A percentile compares a stretch with the other conserved stretches of the same genome.
Evolutionary conservation across 1,140 invertebrate genomes (phyloP).

Genomic region (Oryzaephilus surinamensis): DNA sequence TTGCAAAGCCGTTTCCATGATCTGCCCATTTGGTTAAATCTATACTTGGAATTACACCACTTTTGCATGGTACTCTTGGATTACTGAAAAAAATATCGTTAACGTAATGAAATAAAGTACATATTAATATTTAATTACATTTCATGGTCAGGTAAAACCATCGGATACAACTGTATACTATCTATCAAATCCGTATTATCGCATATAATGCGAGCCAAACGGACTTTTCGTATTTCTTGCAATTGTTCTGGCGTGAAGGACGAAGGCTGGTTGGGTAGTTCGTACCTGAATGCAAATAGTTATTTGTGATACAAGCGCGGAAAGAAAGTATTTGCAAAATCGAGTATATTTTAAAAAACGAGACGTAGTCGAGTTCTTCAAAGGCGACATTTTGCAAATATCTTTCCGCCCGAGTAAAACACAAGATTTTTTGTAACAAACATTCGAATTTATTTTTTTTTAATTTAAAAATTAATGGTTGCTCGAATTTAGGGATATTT

Average conservation of each 20-base stretch:
- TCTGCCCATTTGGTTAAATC: conserved; percentile 85
- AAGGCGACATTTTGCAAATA: too few species aligned
- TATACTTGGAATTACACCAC: conserved; percentile 72
- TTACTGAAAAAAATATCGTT: conserved; percentile 51
- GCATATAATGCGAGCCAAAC: conserved; percentile 81
- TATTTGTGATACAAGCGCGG: too few species aligned
- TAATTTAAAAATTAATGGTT: too few species aligned
- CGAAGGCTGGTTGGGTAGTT: conserved; percentile 82
- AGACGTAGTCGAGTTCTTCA: too few species aligned
- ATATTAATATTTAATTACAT: conserved; percentile 53
- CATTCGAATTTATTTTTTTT: too few species aligned
- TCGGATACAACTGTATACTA: conserved; percentile 87
- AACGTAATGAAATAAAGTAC: not conserved
- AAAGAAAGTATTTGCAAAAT: too few species aligned
- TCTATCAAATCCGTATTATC: conserved; percentile 90
- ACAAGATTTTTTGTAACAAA: too few species aligned
- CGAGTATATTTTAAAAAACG: too few species aligned
- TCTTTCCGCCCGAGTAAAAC: too few species aligned
- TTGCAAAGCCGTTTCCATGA: too few species aligned
- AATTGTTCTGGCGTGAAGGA: conserved; percentile 86
- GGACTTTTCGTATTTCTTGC: conserved; percentile 76
- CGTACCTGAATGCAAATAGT: too few species aligned
- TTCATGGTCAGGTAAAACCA: conserved; percentile 84
- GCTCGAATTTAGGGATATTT: too few species aligned
- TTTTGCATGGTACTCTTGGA: conserved; percentile 79